Evolutionary conservation across 2,888 invertebrate species (phyloP).

Genomic region (Byasa hedistus): DNA sequence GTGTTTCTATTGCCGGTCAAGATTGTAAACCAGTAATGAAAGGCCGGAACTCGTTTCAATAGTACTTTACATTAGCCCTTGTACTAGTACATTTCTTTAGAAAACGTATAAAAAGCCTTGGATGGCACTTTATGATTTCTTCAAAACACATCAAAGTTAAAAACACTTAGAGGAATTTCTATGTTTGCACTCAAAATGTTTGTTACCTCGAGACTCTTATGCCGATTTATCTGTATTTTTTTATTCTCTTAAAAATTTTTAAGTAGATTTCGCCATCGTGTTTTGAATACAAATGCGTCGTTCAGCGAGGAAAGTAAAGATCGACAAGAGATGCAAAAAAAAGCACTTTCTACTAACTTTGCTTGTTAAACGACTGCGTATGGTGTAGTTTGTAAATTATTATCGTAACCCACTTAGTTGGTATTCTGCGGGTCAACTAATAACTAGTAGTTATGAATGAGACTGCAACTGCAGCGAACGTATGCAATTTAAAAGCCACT

Average conservation of each 20-base stretch:
- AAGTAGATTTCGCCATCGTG: constrained; percentile 12
- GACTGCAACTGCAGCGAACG: constrained; percentile 10
- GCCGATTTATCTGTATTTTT: neutral
- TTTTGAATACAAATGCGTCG: constrained; percentile 20
- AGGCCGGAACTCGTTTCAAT: neutral
- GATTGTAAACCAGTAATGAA: constrained; percentile 12
- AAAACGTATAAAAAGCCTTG: neutral
- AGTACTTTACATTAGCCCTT: constrained; percentile 12
- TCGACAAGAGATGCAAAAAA: constrained; percentile 15
- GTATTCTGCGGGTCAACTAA: constrained; percentile 18
- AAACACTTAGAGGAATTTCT: constrained; percentile 3
- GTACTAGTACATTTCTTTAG: neutral
- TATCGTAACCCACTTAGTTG: constrained; percentile 8
- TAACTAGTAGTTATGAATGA: constrained; percentile 18
- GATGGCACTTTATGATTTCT: constrained; percentile 1
- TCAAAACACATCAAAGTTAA: constrained; percentile 14
- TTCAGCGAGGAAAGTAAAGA: constrained; percentile 17
- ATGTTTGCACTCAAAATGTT: neutral
- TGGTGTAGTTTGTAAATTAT: constrained; percentile 6
- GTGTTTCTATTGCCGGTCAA: constrained; percentile 11
- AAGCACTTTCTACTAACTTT: constrained; percentile 20
- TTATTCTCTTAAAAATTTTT: constrained; percentile 12
- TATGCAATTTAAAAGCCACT: constrained; percentile 16
- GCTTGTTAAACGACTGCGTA: constrained; percentile 15
- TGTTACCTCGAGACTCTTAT: constrained; percentile 22